Evolutionary conservation across 2,113 vertebrate genomes (phyloP).

Genomic region (Isurus oxyrinchus): DNA sequence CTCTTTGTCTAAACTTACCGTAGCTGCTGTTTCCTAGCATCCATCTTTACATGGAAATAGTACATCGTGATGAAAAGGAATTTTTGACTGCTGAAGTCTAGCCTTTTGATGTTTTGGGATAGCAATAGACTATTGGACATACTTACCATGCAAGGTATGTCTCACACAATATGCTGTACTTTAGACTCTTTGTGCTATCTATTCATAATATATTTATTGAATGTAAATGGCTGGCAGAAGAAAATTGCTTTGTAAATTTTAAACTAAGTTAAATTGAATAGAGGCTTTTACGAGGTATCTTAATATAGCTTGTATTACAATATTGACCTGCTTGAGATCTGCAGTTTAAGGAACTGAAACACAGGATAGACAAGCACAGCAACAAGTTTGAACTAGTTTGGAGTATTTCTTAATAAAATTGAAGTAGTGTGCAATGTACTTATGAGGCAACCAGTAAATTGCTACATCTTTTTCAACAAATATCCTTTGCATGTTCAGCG

Average conservation of each 20-base stretch:
- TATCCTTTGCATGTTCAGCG: not conserved
- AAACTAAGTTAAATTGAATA: not conserved
- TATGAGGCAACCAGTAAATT: not conserved
- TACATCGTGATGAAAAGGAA: conserved; percentile 49
- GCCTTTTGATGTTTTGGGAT: not conserved
- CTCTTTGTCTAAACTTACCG: conserved; percentile 52
- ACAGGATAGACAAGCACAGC: not conserved
- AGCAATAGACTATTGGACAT: conserved; percentile 9
- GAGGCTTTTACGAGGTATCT: not conserved
- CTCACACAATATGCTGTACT: not conserved
- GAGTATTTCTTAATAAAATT: not conserved
- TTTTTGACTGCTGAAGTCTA: conserved; percentile 47
- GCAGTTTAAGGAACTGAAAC: not conserved
- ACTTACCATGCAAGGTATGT: conserved; percentile 27
- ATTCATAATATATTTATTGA: not conserved
- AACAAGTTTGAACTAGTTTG: not conserved
- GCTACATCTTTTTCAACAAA: not conserved
- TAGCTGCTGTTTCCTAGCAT: conserved; percentile 49
- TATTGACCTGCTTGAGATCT: not conserved
- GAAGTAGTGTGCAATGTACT: not conserved
- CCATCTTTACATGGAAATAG: conserved; percentile 44
- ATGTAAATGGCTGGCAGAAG: not conserved
- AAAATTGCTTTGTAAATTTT: not conserved
- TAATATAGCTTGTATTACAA: not conserved
- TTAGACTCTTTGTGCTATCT: not conserved